These are phyloP conservation scores for Ichneumon xanthorius DNA, from an alignment of 2,888 invertebrate genomes.

Conservation along the genomic window DNA sequence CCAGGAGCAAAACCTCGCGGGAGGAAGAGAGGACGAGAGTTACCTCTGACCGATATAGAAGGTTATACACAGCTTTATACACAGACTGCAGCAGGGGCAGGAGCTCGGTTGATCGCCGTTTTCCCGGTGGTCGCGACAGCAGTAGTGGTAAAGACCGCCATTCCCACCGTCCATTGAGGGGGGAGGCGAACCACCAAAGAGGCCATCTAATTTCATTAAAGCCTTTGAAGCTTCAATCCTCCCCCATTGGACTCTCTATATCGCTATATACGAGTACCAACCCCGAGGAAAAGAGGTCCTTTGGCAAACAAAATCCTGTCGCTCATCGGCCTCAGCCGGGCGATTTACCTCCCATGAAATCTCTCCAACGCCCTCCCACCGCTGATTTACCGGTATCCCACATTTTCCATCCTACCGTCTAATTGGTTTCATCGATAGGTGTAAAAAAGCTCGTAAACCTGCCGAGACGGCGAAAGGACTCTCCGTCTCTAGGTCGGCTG, in stretches of 20 bases:
- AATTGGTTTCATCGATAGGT: conserved; percentile 21
- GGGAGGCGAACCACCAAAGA: conserved; percentile 73
- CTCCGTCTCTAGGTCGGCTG: not conserved
- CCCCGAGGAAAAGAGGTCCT: conserved; percentile 14
- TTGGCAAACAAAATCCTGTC: conserved; percentile 64
- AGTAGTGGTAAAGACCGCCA: conserved; percentile 72
- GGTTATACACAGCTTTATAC: conserved; percentile 26
- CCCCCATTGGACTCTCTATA: conserved; percentile 18
- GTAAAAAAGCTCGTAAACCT: conserved; percentile 2
- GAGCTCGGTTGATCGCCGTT: conserved; percentile 66
- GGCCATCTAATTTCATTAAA: conserved; percentile 80
- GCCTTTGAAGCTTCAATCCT: conserved; percentile 69
- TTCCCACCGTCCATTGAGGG: conserved; percentile 72
- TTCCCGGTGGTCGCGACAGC: conserved; percentile 60
- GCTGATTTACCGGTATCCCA: not conserved
- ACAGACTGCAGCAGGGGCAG: conserved; percentile 28
- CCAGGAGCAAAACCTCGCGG: conserved; percentile 37
- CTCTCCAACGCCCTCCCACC: conserved; percentile 14
- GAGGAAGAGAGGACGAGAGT: not conserved
- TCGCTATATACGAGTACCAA: not conserved
- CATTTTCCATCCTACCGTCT: conserved; percentile 13
- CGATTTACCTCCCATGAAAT: conserved; percentile 24
- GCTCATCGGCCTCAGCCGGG: conserved; percentile 21
- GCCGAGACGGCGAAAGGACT: not conserved
- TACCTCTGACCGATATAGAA: conserved; percentile 15